Percentiles rank a stretch among this genome's conserved stretches.
Conservation (phyloP, 1,140 invertebrate genomes). For the Caerostris darwini region DNA sequence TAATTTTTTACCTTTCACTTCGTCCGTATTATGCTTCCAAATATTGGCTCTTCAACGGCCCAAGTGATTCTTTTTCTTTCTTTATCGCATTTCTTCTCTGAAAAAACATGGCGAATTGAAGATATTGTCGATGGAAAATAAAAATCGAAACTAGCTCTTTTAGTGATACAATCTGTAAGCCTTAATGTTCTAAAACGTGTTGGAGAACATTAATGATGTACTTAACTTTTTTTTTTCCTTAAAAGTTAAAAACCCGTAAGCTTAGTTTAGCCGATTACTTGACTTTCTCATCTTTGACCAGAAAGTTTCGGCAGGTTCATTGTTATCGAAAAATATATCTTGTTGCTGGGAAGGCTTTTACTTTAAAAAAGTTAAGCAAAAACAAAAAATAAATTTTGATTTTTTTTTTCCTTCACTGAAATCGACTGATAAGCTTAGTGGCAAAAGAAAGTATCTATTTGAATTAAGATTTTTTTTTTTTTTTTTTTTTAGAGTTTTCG, state of each 20-base stretch:
- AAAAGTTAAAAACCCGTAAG: constrained; percentile 1
- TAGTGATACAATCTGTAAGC: constrained; percentile 17
- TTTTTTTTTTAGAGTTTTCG: background rate
- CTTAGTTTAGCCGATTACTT: constrained; percentile 7
- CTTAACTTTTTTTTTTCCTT: background rate
- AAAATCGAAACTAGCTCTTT: constrained; percentile 35
- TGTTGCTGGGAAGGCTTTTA: background rate
- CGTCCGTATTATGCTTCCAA: constrained; percentile 2
- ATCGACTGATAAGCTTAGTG: background rate
- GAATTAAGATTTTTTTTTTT: constrained; percentile 9
- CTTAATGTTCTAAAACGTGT: constrained; percentile 42
- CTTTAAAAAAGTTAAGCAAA: background rate
- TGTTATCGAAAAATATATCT: constrained; percentile 13
- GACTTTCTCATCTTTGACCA: constrained; percentile 10
- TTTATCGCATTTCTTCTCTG: background rate
- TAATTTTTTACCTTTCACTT: constrained; percentile 27
- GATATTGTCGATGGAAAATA: constrained; percentile 29
- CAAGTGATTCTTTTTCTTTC: background rate
- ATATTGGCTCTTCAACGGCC: constrained; percentile 64
- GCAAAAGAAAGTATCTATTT: background rate
- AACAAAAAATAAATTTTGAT: background rate
- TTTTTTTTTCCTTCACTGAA: background rate
- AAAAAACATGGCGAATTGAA: background rate
- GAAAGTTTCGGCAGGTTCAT: constrained; percentile 20
- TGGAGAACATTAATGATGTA: constrained; percentile 26